Evolutionary conservation across 2,888 invertebrate species (phyloP).

Genomic region (Taphrorychus bicolor): DNA sequence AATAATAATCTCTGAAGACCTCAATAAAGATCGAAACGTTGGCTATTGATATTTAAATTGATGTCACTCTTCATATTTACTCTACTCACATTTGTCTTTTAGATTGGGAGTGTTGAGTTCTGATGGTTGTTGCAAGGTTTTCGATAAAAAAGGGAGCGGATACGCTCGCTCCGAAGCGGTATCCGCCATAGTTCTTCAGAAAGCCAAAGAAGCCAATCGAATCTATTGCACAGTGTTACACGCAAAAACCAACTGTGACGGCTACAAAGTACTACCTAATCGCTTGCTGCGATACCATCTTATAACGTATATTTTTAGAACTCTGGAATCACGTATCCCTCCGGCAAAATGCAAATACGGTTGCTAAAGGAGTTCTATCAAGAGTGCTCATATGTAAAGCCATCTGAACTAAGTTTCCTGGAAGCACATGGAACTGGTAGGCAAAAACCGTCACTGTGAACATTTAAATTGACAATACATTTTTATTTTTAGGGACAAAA

Average conservation of each 20-base stretch:
- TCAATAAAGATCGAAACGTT: too few relatives aligned
- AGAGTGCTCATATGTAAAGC: constrained; percentile 72
- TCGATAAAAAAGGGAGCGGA: constrained; percentile 83
- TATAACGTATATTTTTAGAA: constrained; percentile 39
- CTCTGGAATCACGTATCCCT: constrained; percentile 58
- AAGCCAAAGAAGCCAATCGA: constrained; percentile 61
- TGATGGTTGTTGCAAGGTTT: constrained; percentile 89
- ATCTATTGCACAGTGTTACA: constrained; percentile 61
- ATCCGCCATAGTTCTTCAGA: constrained; percentile 75
- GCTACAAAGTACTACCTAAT: constrained; percentile 50
- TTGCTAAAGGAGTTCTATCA: constrained; percentile 71
- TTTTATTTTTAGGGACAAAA: constrained; percentile 62
- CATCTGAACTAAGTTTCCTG: constrained; percentile 75
- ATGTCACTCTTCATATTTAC: neutral
- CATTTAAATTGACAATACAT: neutral
- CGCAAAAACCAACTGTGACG: constrained; percentile 56
- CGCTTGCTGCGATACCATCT: neutral
- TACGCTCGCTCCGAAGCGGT: constrained; percentile 85
- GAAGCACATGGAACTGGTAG: constrained; percentile 84
- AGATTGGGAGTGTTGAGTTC: constrained; percentile 78
- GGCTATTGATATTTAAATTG: too few relatives aligned
- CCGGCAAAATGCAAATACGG: constrained; percentile 65
- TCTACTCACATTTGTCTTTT: constrained; percentile 1
- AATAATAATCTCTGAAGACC: too few relatives aligned
- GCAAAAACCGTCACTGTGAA: neutral